Percentiles rank a stretch among this genome's conserved stretches.
Conservation (phyloP, 1,140 invertebrate species). For the Bombus confusus region DNA sequence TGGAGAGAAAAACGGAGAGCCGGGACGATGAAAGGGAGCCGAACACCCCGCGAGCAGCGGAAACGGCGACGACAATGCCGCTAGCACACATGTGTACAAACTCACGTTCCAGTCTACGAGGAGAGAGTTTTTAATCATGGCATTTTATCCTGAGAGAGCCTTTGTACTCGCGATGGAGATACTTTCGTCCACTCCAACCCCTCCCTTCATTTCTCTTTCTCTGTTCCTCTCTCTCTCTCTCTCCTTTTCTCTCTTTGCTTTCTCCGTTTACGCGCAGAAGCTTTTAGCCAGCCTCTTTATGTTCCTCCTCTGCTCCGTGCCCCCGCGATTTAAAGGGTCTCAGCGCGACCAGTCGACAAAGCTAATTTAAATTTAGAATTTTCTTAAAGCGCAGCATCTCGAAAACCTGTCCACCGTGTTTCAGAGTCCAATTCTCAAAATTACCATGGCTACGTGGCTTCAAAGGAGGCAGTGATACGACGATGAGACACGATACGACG, state of each 20-base stretch:
- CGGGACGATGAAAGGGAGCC: background rate
- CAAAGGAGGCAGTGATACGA: too few relatives aligned
- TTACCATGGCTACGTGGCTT: too few relatives aligned
- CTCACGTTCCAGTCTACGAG: background rate
- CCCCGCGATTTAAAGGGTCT: constrained; percentile 26
- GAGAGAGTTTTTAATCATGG: constrained; percentile 50
- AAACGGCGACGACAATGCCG: background rate
- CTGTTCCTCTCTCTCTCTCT: background rate
- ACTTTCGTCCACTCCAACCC: constrained; percentile 6
- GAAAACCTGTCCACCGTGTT: too few relatives aligned
- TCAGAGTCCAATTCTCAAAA: too few relatives aligned
- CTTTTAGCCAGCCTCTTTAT: constrained; percentile 19
- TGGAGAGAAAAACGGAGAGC: background rate
- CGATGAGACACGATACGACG: too few relatives aligned
- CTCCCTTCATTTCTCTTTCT: background rate
- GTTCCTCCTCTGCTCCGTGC: background rate
- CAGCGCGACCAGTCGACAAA: background rate
- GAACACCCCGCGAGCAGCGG: background rate
- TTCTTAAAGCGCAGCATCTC: too few relatives aligned
- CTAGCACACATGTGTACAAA: background rate
- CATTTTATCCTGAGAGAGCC: constrained; percentile 49
- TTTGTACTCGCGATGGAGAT: constrained; percentile 33
- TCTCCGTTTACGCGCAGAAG: constrained; percentile 13
- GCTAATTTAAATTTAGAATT: too few relatives aligned
- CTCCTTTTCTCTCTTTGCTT: too few relatives aligned